Evolutionary conservation across 2,888 invertebrate genomes (phyloP), one percentile per base, ranked within the genome.

Genomic region (Sicus ferrugineus): DNA sequence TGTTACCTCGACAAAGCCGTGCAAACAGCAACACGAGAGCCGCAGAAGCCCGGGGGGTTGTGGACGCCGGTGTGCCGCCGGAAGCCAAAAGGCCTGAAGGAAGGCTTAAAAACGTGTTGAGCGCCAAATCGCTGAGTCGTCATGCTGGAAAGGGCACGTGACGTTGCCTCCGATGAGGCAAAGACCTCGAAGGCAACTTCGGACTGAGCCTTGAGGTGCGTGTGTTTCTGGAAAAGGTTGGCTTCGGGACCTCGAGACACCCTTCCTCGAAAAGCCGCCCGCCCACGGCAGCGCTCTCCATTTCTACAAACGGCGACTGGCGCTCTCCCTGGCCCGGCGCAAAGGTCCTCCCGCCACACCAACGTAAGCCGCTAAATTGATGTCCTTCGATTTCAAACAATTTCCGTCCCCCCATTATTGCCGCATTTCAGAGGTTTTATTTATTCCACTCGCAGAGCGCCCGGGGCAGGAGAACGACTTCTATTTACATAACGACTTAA

Each of bases 401-500:
- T 68, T 61, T 68, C 56, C 68, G 26, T 38, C 16, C 16, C 23
- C 38, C 3, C 23, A 23, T 16, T 65, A n/a, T 26, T n/a, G 34
- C n/a, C 14, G n/a, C n/a, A 3, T 54, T 66, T 23, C 7, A 11
- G 34, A 4, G 14, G 1, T 16, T 3, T 21, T 59, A 38, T 23
- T 26, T 28, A 23, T 34, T 52, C 28, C 11, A 52, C 23, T 50
- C 4, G 7, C 7, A 28, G 19, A n/a, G 23, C 19, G 7, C 21
- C 19, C 19, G 28, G n/a, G 21, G 63, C 64, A 46, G 23, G 30
- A 59, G 46, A 38, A 42, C 54, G 56, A 21, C 30, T 69, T 64
- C 68, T 73, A 73, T 75, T 73, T 70, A 71, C 71, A 73, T 73
- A 71, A 71, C 67, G 68, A 73, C 69, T 73, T 69, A 68, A 72